Conservation (phyloP, 64 coral and sea anemone genomes). For the Montipora cactus region DNA sequence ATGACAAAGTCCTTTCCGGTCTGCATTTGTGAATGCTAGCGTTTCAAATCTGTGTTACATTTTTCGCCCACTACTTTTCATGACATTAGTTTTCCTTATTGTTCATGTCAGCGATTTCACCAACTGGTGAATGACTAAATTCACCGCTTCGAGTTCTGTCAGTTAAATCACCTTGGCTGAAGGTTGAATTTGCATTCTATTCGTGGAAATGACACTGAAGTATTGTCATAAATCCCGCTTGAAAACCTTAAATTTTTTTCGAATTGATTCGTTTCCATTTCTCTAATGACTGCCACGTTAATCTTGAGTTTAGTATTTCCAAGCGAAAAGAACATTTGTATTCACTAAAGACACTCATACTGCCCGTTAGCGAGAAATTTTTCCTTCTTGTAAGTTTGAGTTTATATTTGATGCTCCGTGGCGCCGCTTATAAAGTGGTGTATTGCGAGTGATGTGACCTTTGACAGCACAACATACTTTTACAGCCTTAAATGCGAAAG, state of each 20-base stretch:
- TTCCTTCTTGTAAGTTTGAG: background rate
- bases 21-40: constrained; percentile 23
- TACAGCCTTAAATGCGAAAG: background rate
- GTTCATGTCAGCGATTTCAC: constrained; percentile 3
- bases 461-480: constrained; percentile 51
- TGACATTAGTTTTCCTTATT: background rate
- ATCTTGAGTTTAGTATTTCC: background rate
- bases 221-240: constrained; percentile 12
- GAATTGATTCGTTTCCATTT: background rate
- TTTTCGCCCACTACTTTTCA: background rate
- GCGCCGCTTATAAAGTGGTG: constrained; percentile 24
- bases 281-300: background rate
- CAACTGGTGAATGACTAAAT: constrained; percentile 28
- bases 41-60: background rate
- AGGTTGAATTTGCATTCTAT: constrained; percentile 40
- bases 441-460: constrained; percentile 53
- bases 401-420: constrained; percentile 44
- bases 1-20: constrained; percentile 32
- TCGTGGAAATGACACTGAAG: constrained; percentile 20
- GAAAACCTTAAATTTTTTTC: background rate
- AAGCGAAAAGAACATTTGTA: background rate
- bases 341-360: background rate
- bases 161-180: background rate
- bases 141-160: constrained; percentile 3
- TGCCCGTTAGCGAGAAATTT: background rate